Evolutionary conservation across 1,140 invertebrate species (phyloP).

Genomic region (Aphidius gifuensis): DNA sequence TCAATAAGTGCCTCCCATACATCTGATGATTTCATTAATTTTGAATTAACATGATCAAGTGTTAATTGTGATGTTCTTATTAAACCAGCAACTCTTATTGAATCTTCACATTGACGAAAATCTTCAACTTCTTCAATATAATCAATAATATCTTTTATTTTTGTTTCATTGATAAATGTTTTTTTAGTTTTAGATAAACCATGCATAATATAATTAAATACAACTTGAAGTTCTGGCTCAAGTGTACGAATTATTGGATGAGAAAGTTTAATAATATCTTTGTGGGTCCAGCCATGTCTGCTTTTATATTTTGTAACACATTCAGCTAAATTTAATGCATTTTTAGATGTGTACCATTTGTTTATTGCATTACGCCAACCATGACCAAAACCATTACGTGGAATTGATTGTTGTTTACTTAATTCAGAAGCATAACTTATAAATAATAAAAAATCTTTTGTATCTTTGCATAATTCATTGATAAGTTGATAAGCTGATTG

Average conservation of each 20-base stretch:
- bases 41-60: constrained; percentile 66
- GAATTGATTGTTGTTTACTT: constrained; percentile 35
- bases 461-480: constrained; percentile 44
- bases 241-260: constrained; percentile 45
- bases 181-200: constrained; percentile 56
- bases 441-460: constrained; percentile 62
- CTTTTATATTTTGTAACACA: constrained; percentile 62
- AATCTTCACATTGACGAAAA: constrained; percentile 60
- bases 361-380: constrained; percentile 60
- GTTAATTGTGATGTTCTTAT: constrained; percentile 55
- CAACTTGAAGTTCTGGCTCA: constrained; percentile 32
- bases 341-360: constrained; percentile 61
- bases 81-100: constrained; percentile 54
- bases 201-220: constrained; percentile 58
- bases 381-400: constrained; percentile 59
- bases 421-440: constrained; percentile 58
- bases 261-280: constrained; percentile 64
- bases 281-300: constrained; percentile 66
- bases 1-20: constrained; percentile 65
- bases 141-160: constrained; percentile 54
- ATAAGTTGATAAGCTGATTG: constrained; percentile 53
- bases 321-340: constrained; percentile 60
- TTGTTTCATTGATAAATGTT: constrained; percentile 41
- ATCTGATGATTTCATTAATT: constrained; percentile 62
- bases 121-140: constrained; percentile 61